Conservation (phyloP, 2,797 vertebrate species). For the Hylomyscus alleni region DNA sequence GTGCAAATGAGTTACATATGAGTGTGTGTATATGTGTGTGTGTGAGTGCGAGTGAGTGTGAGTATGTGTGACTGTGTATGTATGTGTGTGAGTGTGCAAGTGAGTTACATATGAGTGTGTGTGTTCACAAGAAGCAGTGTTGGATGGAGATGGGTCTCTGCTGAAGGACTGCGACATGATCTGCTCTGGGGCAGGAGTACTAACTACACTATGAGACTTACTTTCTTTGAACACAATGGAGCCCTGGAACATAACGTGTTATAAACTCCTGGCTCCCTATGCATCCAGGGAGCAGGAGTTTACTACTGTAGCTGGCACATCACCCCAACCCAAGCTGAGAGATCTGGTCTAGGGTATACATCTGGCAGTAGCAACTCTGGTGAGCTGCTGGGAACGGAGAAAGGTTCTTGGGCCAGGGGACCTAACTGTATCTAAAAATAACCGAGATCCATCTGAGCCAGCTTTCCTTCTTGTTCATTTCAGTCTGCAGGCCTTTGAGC, state of each 20-base stretch:
- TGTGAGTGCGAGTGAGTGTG: too few species aligned
- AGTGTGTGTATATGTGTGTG: background rate
- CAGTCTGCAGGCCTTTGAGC: background rate
- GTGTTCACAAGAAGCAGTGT: background rate
- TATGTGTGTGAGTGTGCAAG: background rate
- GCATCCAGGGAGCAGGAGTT: background rate
- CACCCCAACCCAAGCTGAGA: background rate
- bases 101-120: too few species aligned
- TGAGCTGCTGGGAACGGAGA: background rate
- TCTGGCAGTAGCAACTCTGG: background rate
- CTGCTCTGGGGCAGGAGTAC: background rate
- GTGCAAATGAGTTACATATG: too few species aligned
- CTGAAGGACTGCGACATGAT: background rate
- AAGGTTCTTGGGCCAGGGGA: background rate
- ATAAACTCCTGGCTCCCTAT: background rate
- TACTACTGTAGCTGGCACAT: background rate
- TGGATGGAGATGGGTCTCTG: background rate
- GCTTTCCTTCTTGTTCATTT: background rate
- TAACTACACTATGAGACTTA: background rate
- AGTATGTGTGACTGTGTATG: background rate
- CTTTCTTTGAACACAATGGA: background rate
- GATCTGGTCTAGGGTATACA: background rate
- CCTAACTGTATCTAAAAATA: conserved; percentile 15
- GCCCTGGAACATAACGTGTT: background rate
- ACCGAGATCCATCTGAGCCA: background rate